These are phyloP conservation scores for Vicugna pacos DNA, from an alignment of 2,113 vertebrate species.

Conservation along the genomic window DNA sequence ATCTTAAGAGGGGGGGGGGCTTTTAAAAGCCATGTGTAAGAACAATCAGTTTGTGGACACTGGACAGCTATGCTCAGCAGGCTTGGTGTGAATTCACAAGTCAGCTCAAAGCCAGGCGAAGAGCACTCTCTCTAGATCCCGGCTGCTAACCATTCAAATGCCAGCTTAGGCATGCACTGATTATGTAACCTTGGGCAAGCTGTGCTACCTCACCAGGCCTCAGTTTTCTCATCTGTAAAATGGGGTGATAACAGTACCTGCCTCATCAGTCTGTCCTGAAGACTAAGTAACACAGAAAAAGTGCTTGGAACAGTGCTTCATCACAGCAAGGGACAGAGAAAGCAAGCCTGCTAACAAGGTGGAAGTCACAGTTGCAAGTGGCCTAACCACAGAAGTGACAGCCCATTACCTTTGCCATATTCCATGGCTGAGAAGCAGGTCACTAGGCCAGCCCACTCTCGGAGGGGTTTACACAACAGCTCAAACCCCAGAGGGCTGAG, in stretches of 20 bases:
- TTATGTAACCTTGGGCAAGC: neutral
- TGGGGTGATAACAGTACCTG: neutral
- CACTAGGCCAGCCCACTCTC: neutral
- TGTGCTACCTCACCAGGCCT: neutral
- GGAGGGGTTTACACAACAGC: neutral
- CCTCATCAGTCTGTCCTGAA: neutral
- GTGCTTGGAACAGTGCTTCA: neutral
- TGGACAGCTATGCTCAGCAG: neutral
- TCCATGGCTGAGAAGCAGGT: neutral
- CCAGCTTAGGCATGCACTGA: neutral
- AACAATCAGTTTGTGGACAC: neutral
- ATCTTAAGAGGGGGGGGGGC: fast-evolving
- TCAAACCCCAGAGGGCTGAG: neutral
- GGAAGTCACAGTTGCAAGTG: neutral
- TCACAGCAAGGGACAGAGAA: neutral
- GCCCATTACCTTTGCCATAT: fast-evolving
- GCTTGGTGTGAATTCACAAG: neutral
- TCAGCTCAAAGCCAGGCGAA: neutral
- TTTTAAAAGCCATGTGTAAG: neutral
- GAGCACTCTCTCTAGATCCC: too few relatives aligned
- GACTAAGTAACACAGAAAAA: neutral
- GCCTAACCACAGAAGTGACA: neutral
- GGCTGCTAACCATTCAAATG: neutral
- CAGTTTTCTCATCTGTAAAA: neutral
- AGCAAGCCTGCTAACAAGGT: neutral